These are phyloP conservation scores for Xiphias gladius DNA, from an alignment of 2,113 vertebrate genomes.

Conservation along the genomic window DNA sequence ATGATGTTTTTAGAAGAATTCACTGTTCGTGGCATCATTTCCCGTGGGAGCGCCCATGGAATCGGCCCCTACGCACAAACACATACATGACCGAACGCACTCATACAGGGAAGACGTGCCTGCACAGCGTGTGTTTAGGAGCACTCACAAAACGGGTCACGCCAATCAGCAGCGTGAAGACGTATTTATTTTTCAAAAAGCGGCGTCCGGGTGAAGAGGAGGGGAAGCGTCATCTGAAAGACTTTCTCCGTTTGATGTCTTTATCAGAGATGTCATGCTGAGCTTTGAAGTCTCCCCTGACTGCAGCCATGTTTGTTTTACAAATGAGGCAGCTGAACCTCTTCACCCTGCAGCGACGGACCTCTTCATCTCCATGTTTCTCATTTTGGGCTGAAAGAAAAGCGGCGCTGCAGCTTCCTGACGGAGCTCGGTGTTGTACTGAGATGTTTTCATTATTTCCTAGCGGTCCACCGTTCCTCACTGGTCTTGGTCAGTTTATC, in stretches of 20 bases:
- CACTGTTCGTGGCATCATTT: no score
- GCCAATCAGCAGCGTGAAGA: conserved; percentile 12
- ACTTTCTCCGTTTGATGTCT: conserved; percentile 67
- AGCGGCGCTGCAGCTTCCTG: no score
- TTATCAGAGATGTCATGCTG: conserved; percentile 58
- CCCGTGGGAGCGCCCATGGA: no score
- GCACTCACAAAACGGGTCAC: conserved; percentile 38
- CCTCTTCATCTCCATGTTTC: background rate
- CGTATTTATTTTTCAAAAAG: conserved; percentile 43
- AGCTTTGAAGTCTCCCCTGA: conserved; percentile 69
- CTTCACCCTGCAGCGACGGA: background rate
- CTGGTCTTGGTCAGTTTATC: no score
- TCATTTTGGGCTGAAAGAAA: no score
- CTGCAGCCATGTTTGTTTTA: conserved; percentile 61
- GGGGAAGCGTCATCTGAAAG: conserved; percentile 35
- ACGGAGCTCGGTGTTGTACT: no score
- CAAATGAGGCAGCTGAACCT: conserved; percentile 32
- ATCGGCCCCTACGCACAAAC: no score
- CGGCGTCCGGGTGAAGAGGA: background rate
- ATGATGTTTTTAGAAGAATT: no score
- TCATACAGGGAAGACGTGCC: no score
- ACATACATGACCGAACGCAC: background rate
- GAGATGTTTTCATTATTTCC: no score
- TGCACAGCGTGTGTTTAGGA: no score
- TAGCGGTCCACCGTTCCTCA: no score